Evolutionary conservation across 53 echinoderm and acorn worm species (phyloP), one percentile per base, ranked within the genome.

Genomic region (Actinopyga echinites): DNA sequence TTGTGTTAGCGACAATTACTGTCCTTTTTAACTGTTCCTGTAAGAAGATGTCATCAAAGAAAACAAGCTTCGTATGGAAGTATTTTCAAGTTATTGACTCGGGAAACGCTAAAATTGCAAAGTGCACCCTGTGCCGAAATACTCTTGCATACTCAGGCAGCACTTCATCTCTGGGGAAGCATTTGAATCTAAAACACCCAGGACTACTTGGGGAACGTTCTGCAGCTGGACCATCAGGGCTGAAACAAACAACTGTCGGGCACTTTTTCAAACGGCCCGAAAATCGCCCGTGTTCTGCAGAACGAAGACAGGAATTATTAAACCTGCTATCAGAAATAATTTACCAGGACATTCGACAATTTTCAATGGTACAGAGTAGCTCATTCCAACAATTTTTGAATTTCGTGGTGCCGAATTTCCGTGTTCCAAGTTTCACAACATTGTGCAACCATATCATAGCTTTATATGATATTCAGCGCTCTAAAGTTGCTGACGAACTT

Each of bases 341-440:
- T 53, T 75, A 75, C 44, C 49, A 75, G 17, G 74, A 74, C 25
- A 24, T 74, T 3, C 11, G 74, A 17, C 54, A 45, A 6, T 29
- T 75, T 8, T 75, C 75, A 20, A 52, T 75, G 75, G n/a, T 74
- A n/a, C 37, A 49, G 45, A 43, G 24, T 29, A 8, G 19, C 11
- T 44, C 75, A 8, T 75, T 67, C 33, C 67, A 34, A 19, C 31
- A 44, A 17, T 22, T 75, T 49, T 53, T 52, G 75, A 45, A 75
- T 49, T 75, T 49, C 44, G 75, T 75, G 2, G 53, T 44, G n/a
- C 54, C 75, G 24, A 75, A 75, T 75, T 75, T 75, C 28, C 23
- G 24, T 11, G 17, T 75, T 40, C 75, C 30, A 9, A 75, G 75
- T 45, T 44, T 53, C 3, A 49, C 45, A 21, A 75, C 75, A 24